Percentiles rank a stretch among this genome's conserved stretches.
phyloP scores from a whole-genome alignment of 2,797 vertebrate genomes.

The Enteromius viviparus region DNA sequence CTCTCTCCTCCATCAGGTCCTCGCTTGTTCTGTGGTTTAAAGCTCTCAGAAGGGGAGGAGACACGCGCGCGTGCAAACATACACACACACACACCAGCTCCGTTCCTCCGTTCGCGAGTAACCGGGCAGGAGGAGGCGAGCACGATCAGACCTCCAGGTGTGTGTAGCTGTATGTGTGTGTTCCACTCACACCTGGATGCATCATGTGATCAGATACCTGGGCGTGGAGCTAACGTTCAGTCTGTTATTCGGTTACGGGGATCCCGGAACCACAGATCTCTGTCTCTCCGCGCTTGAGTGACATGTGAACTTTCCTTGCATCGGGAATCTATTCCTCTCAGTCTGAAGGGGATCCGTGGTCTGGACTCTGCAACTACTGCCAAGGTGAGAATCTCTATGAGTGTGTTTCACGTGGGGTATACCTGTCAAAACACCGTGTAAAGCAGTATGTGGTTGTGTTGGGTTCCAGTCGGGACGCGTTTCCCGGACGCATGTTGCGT shows the following conservation, averaged over 20 bases:
- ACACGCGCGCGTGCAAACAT: not conserved
- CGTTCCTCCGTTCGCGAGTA: slow-evolving; percentile 47
- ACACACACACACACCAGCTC: slow-evolving; percentile 25
- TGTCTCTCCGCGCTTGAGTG: slow-evolving; percentile 41
- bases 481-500: slow-evolving; percentile 23
- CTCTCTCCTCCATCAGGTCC: slow-evolving; percentile 43
- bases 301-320: slow-evolving; percentile 57
- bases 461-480: slow-evolving; percentile 8
- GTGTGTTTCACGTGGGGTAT: not conserved
- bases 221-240: slow-evolving; percentile 77
- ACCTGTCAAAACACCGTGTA: not conserved
- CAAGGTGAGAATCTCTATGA: slow-evolving; percentile 75
- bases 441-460: not conserved
- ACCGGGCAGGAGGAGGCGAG: slow-evolving; percentile 61
- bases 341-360: slow-evolving; percentile 30
- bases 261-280: slow-evolving; percentile 5
- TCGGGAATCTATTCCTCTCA: slow-evolving; percentile 41
- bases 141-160: slow-evolving; percentile 78
- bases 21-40: slow-evolving; percentile 55
- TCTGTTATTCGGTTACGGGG: slow-evolving; percentile 41
- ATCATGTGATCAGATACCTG: slow-evolving; percentile 83
- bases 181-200: slow-evolving; percentile 76
- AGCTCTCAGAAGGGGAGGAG: slow-evolving; percentile 57
- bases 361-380: slow-evolving; percentile 63
- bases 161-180: slow-evolving; percentile 58